phyloP scores from a whole-genome alignment of 2,888 invertebrate genomes.

The Tortrix viridana region DNA sequence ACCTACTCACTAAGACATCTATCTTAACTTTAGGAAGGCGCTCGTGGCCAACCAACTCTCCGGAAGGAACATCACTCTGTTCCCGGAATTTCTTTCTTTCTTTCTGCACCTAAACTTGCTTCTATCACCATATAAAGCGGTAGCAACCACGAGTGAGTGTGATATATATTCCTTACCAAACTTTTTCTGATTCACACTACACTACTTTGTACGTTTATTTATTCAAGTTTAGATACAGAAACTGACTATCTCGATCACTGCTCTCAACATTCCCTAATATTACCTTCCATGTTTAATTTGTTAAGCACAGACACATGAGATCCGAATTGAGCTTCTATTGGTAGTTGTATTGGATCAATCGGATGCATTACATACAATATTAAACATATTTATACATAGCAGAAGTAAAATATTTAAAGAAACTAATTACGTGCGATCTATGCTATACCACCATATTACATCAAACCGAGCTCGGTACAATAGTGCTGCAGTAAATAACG shows the following conservation, averaged over 20 bases:
- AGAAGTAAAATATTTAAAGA: not conserved
- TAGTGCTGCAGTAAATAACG: not conserved
- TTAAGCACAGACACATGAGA: slow-evolving; percentile 8
- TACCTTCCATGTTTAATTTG: not conserved
- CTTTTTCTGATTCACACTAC: too few species aligned
- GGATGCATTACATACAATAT: not conserved
- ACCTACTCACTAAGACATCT: not conserved
- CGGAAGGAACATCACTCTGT: not conserved
- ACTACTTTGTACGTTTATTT: too few species aligned
- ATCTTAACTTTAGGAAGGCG: not conserved
- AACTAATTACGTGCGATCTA: not conserved
- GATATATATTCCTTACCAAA: too few species aligned
- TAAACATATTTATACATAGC: not conserved
- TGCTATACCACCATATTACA: too few species aligned
- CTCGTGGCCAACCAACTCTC: not conserved
- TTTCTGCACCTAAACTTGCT: not conserved
- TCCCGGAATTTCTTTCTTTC: too few species aligned
- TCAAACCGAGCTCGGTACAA: slow-evolving; percentile 1
- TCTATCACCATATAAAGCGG: too few species aligned
- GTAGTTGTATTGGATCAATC: slow-evolving; percentile 2
- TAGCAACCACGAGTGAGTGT: too few species aligned
- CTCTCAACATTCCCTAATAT: too few species aligned
- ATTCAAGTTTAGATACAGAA: too few species aligned
- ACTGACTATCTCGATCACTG: too few species aligned
- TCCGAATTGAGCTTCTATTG: slow-evolving; percentile 14